phyloP scores from a whole-genome alignment of 2,888 invertebrate genomes.

The Linyphia triangularis region DNA sequence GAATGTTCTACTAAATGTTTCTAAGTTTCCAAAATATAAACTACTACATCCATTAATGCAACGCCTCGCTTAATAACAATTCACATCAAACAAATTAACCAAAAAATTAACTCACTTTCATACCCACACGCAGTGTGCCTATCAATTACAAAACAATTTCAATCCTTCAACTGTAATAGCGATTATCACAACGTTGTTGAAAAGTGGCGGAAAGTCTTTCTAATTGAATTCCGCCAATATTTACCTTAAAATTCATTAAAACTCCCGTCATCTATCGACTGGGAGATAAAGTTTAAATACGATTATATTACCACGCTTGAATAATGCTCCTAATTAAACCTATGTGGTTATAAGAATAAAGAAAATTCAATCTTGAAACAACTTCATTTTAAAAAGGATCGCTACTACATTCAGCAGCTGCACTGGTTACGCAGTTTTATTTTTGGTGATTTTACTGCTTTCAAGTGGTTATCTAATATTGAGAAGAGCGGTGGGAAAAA shows the following conservation, averaged over 20 bases:
- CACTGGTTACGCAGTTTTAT: neutral
- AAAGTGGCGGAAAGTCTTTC: neutral
- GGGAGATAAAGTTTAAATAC: constrained; percentile 10
- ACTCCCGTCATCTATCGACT: neutral
- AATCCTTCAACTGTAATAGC: neutral
- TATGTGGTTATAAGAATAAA: constrained; percentile 46
- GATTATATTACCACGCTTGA: constrained; percentile 22
- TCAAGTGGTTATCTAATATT: no score
- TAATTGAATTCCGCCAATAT: constrained; percentile 13
- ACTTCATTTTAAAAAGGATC: constrained; percentile 38
- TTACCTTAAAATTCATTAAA: constrained; percentile 53
- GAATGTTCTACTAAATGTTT: no score
- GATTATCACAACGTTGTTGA: constrained; percentile 7
- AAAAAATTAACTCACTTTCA: neutral
- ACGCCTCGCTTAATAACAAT: no score
- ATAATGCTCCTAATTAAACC: constrained; percentile 47
- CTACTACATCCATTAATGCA: no score
- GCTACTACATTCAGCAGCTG: neutral
- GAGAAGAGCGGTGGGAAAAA: neutral
- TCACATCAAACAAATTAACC: no score
- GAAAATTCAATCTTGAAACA: constrained; percentile 51
- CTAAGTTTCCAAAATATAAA: no score
- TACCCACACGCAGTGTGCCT: no score
- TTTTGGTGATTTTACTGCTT: no score
- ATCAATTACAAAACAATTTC: neutral